Evolutionary conservation across 2,888 invertebrate genomes (phyloP).

Genomic region (Trissolcus brochymenae): DNA sequence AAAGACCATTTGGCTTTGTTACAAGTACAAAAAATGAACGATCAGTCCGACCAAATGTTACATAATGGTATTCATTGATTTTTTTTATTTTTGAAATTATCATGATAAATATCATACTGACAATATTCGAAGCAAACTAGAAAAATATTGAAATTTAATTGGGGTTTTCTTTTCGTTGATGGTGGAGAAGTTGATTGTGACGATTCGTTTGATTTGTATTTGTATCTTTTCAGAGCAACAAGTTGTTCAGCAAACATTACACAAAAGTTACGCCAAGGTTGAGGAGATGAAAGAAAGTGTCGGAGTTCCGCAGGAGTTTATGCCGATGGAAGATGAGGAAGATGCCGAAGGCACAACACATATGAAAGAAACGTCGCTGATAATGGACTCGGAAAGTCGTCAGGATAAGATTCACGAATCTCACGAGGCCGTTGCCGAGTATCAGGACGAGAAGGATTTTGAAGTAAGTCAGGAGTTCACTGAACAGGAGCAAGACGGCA

Average conservation of each 20-base stretch:
- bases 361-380: not conserved
- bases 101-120: too few relatives aligned
- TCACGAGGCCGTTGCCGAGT: not conserved
- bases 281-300: constrained; percentile 28
- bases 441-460: constrained; percentile 10
- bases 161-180: constrained; percentile 1
- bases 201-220: not conserved
- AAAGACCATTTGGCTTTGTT: constrained; percentile 70
- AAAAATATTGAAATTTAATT: not conserved
- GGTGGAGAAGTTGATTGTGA: too few relatives aligned
- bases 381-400: not conserved
- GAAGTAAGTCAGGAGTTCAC: constrained; percentile 23
- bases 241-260: constrained; percentile 20
- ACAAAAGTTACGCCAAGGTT: constrained; percentile 35
- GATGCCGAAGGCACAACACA: not conserved
- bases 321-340: constrained; percentile 21
- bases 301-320: constrained; percentile 35
- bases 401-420: not conserved
- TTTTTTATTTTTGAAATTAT: too few relatives aligned
- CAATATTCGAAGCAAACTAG: too few relatives aligned
- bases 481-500: not conserved
- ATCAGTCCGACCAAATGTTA: constrained; percentile 47
- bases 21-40: constrained; percentile 66
- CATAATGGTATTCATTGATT: constrained; percentile 33
- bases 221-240: constrained; percentile 17